phyloP scores from a whole-genome alignment of 2,888 invertebrate species.

The Papilio elwesi region DNA sequence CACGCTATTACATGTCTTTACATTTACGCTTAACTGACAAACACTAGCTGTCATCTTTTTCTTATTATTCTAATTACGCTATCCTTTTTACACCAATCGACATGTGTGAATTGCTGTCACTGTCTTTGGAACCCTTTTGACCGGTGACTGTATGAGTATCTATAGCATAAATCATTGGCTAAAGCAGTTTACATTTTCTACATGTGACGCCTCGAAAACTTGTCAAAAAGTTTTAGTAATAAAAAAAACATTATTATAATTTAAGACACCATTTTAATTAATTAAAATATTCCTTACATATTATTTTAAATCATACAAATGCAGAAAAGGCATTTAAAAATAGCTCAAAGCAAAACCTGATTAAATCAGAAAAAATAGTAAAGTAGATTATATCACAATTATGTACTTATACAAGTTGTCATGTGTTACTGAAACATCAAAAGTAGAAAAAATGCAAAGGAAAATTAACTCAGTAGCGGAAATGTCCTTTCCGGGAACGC shows the following conservation, averaged over 20 bases:
- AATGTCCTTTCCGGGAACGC: constrained; percentile 91
- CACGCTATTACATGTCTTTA: too few species aligned
- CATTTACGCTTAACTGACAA: too few species aligned
- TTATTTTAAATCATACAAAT: constrained; percentile 44
- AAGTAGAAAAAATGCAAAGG: constrained; percentile 38
- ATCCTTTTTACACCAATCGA: too few species aligned
- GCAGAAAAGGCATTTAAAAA: constrained; percentile 50
- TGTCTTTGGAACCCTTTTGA: too few species aligned
- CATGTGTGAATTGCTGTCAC: too few species aligned
- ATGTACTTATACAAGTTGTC: constrained; percentile 54
- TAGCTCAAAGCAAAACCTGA: constrained; percentile 54
- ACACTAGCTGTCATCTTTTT: too few species aligned
- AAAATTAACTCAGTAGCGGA: constrained; percentile 86
- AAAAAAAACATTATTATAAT: background rate
- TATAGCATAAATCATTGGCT: too few species aligned
- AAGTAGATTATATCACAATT: constrained; percentile 75
- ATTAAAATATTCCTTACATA: constrained; percentile 48
- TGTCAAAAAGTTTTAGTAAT: too few species aligned
- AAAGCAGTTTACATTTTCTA: too few species aligned
- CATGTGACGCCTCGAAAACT: too few species aligned
- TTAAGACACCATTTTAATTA: constrained; percentile 47
- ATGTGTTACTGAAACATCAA: constrained; percentile 36
- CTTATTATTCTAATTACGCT: too few species aligned
- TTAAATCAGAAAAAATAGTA: constrained; percentile 56
- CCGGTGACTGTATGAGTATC: too few species aligned